Evolutionary conservation across 2,113 vertebrate species (phyloP).

Genomic region (Neogobius melanostomus): DNA sequence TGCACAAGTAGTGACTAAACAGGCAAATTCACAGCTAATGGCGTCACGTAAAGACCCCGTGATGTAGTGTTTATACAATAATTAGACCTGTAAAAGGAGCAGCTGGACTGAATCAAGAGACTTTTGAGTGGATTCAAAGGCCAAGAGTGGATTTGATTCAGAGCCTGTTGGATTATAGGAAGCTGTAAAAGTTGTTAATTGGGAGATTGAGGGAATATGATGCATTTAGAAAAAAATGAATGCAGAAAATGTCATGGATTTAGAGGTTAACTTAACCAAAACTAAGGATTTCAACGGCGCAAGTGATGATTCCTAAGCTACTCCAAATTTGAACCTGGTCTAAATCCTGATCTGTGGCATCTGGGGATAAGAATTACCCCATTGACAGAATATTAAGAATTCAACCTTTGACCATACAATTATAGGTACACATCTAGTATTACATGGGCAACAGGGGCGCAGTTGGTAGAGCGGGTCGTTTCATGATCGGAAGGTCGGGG

Average conservation of each 20-base stretch:
- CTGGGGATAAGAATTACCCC: too few relatives aligned
- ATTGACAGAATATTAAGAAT: too few relatives aligned
- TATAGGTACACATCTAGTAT: too few relatives aligned
- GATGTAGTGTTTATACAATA: not conserved
- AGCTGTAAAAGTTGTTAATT: not conserved
- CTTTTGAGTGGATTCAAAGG: constrained; percentile 10
- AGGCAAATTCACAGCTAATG: not conserved
- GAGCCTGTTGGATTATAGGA: not conserved
- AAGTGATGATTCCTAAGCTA: too few relatives aligned
- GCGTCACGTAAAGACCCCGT: constrained; percentile 9
- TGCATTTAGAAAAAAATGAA: not conserved
- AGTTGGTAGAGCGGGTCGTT: too few relatives aligned
- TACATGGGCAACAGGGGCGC: too few relatives aligned
- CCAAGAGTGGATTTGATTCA: constrained; percentile 4
- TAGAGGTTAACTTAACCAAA: not conserved
- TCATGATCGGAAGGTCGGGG: too few relatives aligned
- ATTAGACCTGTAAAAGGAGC: constrained; percentile 8
- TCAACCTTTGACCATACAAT: too few relatives aligned
- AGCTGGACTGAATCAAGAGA: constrained; percentile 18
- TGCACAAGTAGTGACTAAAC: not conserved
- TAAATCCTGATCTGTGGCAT: too few relatives aligned
- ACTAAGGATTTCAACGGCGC: not conserved
- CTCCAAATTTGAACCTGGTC: too few relatives aligned
- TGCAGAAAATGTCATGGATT: not conserved
- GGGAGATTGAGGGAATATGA: not conserved